Evolutionary conservation across 2,113 vertebrate genomes (phyloP).

Genomic region (Odobenus rosmarus): DNA sequence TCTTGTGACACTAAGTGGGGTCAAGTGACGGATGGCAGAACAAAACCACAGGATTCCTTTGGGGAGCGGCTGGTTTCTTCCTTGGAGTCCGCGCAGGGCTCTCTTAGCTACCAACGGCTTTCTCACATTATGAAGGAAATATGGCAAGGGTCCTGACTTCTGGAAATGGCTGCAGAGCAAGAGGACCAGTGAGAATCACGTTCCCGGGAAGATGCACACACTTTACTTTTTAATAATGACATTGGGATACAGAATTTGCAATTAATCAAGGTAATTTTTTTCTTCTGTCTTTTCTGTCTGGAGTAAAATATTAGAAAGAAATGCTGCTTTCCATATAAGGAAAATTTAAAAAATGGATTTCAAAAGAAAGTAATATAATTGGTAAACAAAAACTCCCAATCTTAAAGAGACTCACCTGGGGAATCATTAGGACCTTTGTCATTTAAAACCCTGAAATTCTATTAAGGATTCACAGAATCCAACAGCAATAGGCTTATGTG

Average conservation of each 20-base stretch:
- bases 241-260: background rate
- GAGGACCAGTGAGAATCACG: background rate
- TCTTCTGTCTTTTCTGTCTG: background rate
- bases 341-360: background rate
- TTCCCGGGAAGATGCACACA: background rate
- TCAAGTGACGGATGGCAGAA: background rate
- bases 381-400: background rate
- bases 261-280: background rate
- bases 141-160: background rate
- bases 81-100: background rate
- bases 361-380: background rate
- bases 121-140: background rate
- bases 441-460: background rate
- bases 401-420: background rate
- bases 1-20: background rate
- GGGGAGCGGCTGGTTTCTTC: background rate
- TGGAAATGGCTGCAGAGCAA: rapidly evolving
- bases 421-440: background rate
- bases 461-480: background rate
- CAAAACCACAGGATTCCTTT: background rate
- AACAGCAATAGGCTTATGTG: background rate
- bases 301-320: background rate
- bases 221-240: background rate
- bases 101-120: background rate
- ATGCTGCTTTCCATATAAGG: background rate